phyloP scores from a whole-genome alignment of 2,888 invertebrate species.

The Iphiclides podalirius region DNA sequence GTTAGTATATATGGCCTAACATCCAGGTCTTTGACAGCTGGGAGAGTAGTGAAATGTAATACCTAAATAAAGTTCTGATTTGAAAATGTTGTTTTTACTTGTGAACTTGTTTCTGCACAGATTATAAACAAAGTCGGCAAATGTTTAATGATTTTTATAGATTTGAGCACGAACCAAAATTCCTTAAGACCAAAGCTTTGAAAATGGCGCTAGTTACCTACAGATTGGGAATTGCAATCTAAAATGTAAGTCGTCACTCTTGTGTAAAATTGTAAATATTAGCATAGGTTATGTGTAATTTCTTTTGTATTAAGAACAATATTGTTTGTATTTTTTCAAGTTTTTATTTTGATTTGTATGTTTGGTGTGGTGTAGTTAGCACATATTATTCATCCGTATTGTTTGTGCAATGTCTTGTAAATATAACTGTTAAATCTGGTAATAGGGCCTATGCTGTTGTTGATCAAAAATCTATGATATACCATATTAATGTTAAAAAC shows the following conservation, averaged over 20 bases:
- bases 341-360: neutral
- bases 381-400: neutral
- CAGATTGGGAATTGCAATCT: slow-evolving; percentile 31
- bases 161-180: slow-evolving; percentile 43
- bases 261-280: slow-evolving; percentile 41
- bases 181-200: slow-evolving; percentile 43
- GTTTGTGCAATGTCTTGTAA: neutral
- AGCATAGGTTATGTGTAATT: slow-evolving; percentile 13
- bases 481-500: neutral
- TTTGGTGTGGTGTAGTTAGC: neutral
- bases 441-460: neutral
- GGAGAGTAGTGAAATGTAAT: neutral
- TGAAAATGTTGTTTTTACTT: neutral
- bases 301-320: neutral
- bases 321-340: neutral
- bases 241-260: slow-evolving; percentile 29
- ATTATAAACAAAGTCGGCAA: slow-evolving; percentile 3
- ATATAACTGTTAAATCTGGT: neutral
- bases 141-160: slow-evolving; percentile 22
- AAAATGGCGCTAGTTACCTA: slow-evolving; percentile 48
- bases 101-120: neutral
- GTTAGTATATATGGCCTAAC: neutral
- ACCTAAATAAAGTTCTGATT: neutral
- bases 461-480: neutral
- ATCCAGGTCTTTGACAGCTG: neutral